phyloP scores from a whole-genome alignment of 2,888 invertebrate genomes.

The Keiferia lycopersicella region DNA sequence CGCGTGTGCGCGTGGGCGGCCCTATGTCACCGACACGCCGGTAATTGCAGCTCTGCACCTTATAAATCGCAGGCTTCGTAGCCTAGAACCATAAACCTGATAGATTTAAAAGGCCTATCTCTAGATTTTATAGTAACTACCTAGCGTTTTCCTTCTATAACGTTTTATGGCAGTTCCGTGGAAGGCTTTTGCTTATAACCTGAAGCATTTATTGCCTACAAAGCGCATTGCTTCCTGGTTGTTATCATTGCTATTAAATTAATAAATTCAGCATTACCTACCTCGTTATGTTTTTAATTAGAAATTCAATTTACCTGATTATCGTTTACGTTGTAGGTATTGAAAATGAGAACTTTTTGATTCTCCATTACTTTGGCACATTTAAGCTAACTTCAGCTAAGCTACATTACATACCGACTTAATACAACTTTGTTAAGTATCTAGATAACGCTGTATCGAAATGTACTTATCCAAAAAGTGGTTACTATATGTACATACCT shows the following conservation, averaged over 20 bases:
- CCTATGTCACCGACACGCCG: conserved; percentile 63
- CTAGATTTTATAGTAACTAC: background rate
- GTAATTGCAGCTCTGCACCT: conserved; percentile 55
- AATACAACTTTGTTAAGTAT: no score
- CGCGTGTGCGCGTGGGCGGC: conserved; percentile 66
- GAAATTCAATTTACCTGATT: no score
- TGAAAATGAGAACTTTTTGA: no score
- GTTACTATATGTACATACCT: no score
- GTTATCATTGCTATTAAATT: background rate
- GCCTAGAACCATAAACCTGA: conserved; percentile 8
- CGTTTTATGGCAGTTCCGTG: conserved; percentile 2
- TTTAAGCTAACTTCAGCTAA: no score
- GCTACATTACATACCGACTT: no score
- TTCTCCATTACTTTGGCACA: no score
- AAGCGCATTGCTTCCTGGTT: conserved; percentile 15
- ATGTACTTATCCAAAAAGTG: no score
- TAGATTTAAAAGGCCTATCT: background rate
- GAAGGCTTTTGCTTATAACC: conserved; percentile 6
- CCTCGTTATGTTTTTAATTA: no score
- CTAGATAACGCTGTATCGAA: no score
- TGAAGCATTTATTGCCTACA: conserved; percentile 31
- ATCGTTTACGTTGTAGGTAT: no score
- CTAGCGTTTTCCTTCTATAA: background rate
- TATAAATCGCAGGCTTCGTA: conserved; percentile 41
- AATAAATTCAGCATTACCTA: background rate